Percentiles rank a stretch among this genome's conserved stretches.
These are phyloP conservation scores for Odontothrips loti DNA, from an alignment of 2,888 invertebrate species.

Conservation along the genomic window DNA sequence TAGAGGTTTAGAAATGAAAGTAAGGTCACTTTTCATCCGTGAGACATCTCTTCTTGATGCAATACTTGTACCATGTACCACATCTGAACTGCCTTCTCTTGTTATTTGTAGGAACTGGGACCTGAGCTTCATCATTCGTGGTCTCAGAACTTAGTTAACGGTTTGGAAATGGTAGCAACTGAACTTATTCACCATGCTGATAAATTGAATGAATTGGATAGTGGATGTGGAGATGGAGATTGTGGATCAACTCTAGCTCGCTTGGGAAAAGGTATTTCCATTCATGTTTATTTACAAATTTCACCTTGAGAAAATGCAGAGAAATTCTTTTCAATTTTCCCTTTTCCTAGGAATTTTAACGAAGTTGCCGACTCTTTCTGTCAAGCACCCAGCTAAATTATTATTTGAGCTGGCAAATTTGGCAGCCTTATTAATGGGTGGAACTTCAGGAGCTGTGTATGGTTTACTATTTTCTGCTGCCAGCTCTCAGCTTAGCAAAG, in stretches of 20 bases:
- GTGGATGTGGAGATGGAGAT: slow-evolving; percentile 61
- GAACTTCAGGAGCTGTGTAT: slow-evolving; percentile 75
- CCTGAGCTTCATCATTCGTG: slow-evolving; percentile 39
- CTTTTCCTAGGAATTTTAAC: slow-evolving; percentile 22
- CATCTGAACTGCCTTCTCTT: slow-evolving; percentile 19
- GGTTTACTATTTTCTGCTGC: slow-evolving; percentile 68
- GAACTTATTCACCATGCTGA: slow-evolving; percentile 58
- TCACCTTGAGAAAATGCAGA: too few species aligned
- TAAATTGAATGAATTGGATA: slow-evolving; percentile 58
- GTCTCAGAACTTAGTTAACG: slow-evolving; percentile 43
- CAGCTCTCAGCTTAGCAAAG: slow-evolving; percentile 41
- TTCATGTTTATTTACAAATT: slow-evolving; percentile 7
- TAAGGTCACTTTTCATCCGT: not conserved
- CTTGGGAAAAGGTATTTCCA: slow-evolving; percentile 51
- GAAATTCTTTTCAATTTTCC: not conserved
- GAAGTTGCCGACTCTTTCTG: slow-evolving; percentile 28
- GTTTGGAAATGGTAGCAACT: slow-evolving; percentile 50
- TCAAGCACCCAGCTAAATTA: slow-evolving; percentile 37
- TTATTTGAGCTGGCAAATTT: slow-evolving; percentile 47
- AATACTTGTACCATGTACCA: not conserved
- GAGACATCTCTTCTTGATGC: not conserved
- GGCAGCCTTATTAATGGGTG: slow-evolving; percentile 69
- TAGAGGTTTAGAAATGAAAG: not conserved
- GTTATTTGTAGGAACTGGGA: slow-evolving; percentile 28
- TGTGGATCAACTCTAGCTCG: slow-evolving; percentile 56